Evolutionary conservation across 1,140 invertebrate species (phyloP), one percentile per base, ranked within the genome.

Genomic region (Dendroctonus valens): DNA sequence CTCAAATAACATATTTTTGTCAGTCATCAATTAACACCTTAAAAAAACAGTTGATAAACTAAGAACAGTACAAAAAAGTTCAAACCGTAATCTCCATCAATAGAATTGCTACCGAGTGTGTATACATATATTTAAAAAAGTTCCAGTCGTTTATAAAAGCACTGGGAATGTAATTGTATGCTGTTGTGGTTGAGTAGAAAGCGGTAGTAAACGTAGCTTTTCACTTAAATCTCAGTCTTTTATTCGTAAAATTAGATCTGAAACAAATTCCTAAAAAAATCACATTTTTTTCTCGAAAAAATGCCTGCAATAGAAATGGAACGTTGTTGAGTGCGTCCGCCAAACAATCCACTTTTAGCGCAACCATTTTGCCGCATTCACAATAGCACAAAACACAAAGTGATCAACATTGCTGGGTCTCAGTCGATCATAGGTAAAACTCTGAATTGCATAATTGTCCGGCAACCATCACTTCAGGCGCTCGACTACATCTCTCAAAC

Each of bases 151-250:
- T 64, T 59, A 59, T 60, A 69, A 69, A 72, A 67, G 61, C 71
- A 70, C 73, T 74, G 73, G 73, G 73, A 74, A 74, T 74, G 73
- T 74, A 68, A 59, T 42, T 54, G 46, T 65, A 69, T 65, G 15
- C 46, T 66, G 40, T 60, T 26, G 26, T 26, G 26, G 26, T 26
- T 26, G 26, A 26, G 26, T 26, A 26, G 26, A 26, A 46, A 12
- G 41, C 15, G n/a, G 37, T 26, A 55, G 11, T 26, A 57, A 11
- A 52, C 37, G 38, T 46, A 11, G 12, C 44, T 9, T 46, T 11
- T 9, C 44, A 11, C 44, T 11, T 11, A 11, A 9, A 52, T 44
- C 60, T 61, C 59, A 61, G 57, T 59, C 57, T 59, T 59, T 46
- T 48, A 59, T 48, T 15, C 39, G 49, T 42, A 58, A 42, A 14